Percentiles rank a stretch among this genome's conserved stretches.
Evolutionary conservation across 2,888 invertebrate genomes (phyloP).

Genomic region (Linyphia triangularis): DNA sequence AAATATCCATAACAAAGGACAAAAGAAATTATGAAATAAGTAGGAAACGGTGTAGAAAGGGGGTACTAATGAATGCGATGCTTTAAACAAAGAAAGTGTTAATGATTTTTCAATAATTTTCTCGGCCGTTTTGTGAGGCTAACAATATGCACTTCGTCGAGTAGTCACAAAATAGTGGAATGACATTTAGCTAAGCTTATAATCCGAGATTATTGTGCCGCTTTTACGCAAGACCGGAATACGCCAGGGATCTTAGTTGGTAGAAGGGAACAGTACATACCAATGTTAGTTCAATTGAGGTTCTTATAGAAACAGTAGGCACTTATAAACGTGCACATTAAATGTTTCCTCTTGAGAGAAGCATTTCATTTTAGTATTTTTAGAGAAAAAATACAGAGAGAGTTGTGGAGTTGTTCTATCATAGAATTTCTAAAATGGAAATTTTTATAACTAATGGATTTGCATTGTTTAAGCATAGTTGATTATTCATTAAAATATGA

Average conservation of each 20-base stretch:
- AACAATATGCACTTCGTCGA: conserved; percentile 55
- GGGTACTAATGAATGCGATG: conserved; percentile 53
- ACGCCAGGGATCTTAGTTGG: conserved; percentile 23
- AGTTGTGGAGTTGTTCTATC: too few species aligned
- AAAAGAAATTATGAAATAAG: conserved; percentile 63
- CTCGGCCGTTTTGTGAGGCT: conserved; percentile 33
- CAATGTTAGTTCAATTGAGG: background rate
- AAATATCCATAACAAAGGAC: conserved; percentile 52
- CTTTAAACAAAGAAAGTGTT: conserved; percentile 61
- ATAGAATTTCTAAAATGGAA: too few species aligned
- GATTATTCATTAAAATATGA: too few species aligned
- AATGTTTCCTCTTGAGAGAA: background rate
- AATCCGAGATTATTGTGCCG: conserved; percentile 14
- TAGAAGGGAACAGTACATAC: background rate
- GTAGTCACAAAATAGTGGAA: conserved; percentile 53
- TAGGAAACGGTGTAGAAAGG: conserved; percentile 1
- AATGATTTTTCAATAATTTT: conserved; percentile 72
- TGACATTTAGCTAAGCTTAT: conserved; percentile 53
- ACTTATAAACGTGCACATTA: background rate
- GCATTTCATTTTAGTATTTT: background rate
- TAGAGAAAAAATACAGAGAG: too few species aligned
- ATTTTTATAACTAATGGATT: too few species aligned
- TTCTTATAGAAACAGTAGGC: background rate
- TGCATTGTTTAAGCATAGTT: too few species aligned
- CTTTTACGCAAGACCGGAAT: conserved; percentile 5